Evolutionary conservation across 2,797 vertebrate genomes (phyloP), one percentile per base, ranked within the genome.

Genomic region (Pelochelys cantorii): DNA sequence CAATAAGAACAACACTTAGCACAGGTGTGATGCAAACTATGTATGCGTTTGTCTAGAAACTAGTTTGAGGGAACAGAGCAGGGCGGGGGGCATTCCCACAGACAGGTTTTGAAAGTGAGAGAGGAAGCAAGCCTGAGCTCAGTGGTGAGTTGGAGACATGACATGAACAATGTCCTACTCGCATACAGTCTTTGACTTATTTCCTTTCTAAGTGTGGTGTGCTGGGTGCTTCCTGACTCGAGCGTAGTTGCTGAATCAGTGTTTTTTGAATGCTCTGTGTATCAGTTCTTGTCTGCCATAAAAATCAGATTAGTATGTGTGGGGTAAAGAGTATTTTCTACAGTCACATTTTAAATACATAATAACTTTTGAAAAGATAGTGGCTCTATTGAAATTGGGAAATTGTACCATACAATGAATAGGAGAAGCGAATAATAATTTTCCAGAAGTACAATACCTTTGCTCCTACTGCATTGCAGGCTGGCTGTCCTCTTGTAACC

Each of bases 151-250:
- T 54, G 12, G 57, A 83, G 23, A 37, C 6, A 22, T 52, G 0
- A 0, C 2, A 5, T 1, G 23, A 60, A 7, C 22, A n/a, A 2
- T 0, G 2, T 27, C 71, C 68, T 42, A 65, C 27, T 83, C 27
- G 5, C 18, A 53, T 85, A 5, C 25, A 48, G 81, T 34, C 83
- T 87, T 88, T 7, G n/a, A 11, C n/a, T 85, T 85, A 37, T 29
- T 59, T 48, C 20, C 4, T 83, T 65, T 79, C 53, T 77, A 0
- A 14, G 34, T 2, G 1, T 34, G 31, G 22, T 81, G 48, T 29
- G 71, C 53, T 42, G 65, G 48, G 86, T 7, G 13, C 20, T 31
- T 87, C 79, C 56, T 74, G 79, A 22, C 15, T 60, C 74, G n/a
- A 77, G 14, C 2, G 1, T 27, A 31, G 53, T 55, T 84, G n/a